phyloP scores from a whole-genome alignment of 2,888 invertebrate genomes.

The Idaea straminata region DNA sequence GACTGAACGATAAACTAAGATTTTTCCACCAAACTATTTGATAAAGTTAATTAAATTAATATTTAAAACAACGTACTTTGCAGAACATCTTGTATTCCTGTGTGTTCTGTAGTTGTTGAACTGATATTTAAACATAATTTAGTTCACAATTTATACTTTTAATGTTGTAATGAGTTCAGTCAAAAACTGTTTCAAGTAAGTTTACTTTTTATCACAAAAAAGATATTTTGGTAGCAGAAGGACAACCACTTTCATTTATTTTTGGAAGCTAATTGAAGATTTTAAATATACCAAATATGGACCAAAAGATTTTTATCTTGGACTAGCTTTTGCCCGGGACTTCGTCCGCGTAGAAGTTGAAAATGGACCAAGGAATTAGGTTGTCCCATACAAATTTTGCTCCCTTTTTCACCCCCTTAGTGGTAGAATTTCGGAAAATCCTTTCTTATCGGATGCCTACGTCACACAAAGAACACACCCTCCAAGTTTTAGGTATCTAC shows the following conservation, averaged over 20 bases:
- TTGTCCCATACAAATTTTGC: too few relatives aligned
- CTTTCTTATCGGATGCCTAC: too few relatives aligned
- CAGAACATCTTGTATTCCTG: slow-evolving; percentile 30
- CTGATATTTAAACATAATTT: slow-evolving; percentile 32
- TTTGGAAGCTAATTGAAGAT: slow-evolving; percentile 26
- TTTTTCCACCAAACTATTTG: neutral
- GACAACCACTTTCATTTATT: slow-evolving; percentile 38
- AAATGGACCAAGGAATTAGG: too few relatives aligned
- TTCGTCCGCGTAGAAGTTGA: too few relatives aligned
- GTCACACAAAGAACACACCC: too few relatives aligned
- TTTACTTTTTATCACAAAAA: slow-evolving; percentile 31
- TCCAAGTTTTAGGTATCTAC: too few relatives aligned
- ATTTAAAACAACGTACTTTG: slow-evolving; percentile 27
- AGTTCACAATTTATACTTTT: slow-evolving; percentile 37
- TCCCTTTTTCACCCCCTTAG: too few relatives aligned
- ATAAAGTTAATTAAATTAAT: neutral
- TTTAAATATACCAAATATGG: slow-evolving; percentile 6
- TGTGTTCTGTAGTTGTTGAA: slow-evolving; percentile 21
- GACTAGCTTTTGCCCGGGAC: too few relatives aligned
- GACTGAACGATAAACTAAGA: too few relatives aligned
- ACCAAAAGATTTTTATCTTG: neutral
- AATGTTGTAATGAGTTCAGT: slow-evolving; percentile 18
- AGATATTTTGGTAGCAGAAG: slow-evolving; percentile 31
- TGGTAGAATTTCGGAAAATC: too few relatives aligned
- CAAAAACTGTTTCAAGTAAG: slow-evolving; percentile 21